A percentile compares a stretch with the other conserved stretches of the same genome.
These are phyloP conservation scores for Andrena praecox DNA, from an alignment of 2,888 invertebrate species.

Conservation along the genomic window DNA sequence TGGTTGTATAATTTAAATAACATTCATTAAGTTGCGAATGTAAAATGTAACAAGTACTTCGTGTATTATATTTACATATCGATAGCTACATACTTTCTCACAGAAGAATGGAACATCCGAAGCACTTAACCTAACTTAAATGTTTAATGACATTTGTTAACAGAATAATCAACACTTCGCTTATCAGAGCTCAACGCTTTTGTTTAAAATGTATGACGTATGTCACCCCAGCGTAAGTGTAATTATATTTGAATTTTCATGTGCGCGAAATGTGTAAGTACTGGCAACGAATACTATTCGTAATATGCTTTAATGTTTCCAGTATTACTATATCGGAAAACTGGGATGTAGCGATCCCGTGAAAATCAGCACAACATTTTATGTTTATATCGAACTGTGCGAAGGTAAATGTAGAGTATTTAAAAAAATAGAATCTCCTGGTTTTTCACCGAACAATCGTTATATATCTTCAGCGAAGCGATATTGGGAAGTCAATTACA, in stretches of 20 bases:
- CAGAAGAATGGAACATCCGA: neutral
- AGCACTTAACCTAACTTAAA: constrained; percentile 2
- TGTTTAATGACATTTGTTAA: neutral
- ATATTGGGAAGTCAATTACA: constrained; percentile 85
- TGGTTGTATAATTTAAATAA: too few species aligned
- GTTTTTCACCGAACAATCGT: constrained; percentile 32
- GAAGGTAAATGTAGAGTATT: constrained; percentile 84
- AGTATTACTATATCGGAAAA: constrained; percentile 85
- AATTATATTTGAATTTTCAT: constrained; percentile 10
- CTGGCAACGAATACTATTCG: neutral
- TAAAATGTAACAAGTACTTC: too few species aligned
- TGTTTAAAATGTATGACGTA: constrained; percentile 76
- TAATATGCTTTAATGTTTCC: constrained; percentile 46
- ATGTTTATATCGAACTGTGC: constrained; percentile 86
- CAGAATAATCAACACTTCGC: neutral
- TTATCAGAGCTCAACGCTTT: neutral
- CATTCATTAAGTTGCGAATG: too few species aligned
- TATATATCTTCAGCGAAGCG: constrained; percentile 79
- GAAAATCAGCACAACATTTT: constrained; percentile 85
- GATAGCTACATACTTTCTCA: neutral
- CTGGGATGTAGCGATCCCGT: constrained; percentile 84
- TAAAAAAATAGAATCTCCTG: neutral
- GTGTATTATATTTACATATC: neutral
- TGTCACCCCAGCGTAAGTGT: constrained; percentile 81
- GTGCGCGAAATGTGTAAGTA: neutral